Percentiles rank a stretch among this genome's conserved stretches.
Conservation (phyloP, 2,113 vertebrate genomes). For the Aspiorhynchus laticeps region DNA sequence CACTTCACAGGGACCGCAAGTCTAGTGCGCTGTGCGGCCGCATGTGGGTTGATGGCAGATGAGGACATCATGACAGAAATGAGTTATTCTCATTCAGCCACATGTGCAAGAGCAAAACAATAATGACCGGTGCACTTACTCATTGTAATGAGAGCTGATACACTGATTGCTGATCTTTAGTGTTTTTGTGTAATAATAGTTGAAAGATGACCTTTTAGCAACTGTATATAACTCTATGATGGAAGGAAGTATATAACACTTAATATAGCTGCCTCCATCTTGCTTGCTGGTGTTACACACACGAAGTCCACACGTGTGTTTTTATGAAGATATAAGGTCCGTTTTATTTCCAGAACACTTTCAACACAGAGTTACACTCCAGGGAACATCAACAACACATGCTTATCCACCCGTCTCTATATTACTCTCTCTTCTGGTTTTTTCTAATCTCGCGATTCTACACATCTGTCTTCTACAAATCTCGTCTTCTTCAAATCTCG, state of each 20-base stretch:
- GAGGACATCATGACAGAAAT: conserved; percentile 23
- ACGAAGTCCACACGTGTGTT: too few species aligned
- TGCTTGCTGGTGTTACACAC: background rate
- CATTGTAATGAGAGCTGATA: background rate
- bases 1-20: background rate
- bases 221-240: background rate
- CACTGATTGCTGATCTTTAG: background rate
- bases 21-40: background rate
- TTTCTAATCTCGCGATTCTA: too few species aligned
- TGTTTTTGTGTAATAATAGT: background rate
- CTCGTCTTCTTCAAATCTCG: too few species aligned
- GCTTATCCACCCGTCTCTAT: too few species aligned
- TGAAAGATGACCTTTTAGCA: background rate
- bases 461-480: too few species aligned
- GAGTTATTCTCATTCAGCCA: conserved; percentile 36
- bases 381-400: too few species aligned
- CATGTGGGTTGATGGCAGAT: background rate
- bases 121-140: background rate
- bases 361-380: too few species aligned
- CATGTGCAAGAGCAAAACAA: conserved; percentile 24
- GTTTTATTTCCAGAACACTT: too few species aligned
- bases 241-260: background rate
- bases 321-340: too few species aligned
- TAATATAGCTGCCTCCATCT: background rate
- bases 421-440: too few species aligned